phyloP scores from a whole-genome alignment of 1,140 invertebrate species.

The Pectinophora gossypiella region DNA sequence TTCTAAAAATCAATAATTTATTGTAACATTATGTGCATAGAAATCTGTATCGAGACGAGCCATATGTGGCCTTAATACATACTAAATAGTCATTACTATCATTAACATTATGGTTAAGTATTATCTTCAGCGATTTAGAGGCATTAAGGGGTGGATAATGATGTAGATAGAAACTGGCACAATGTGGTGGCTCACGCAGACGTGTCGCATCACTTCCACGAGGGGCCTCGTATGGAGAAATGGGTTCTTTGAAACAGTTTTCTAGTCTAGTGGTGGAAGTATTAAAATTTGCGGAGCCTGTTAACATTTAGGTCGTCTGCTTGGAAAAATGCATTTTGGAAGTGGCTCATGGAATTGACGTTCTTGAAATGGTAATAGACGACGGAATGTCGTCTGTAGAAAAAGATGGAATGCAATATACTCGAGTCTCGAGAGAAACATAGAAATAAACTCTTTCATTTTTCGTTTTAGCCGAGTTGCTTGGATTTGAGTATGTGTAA shows the following conservation, averaged over 20 bases:
- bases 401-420: too few species aligned
- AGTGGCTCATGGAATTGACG: too few species aligned
- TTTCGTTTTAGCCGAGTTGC: too few species aligned
- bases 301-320: too few species aligned
- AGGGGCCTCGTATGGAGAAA: not conserved
- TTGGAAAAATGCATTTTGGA: too few species aligned
- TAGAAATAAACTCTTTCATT: too few species aligned
- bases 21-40: not conserved
- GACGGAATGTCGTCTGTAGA: too few species aligned
- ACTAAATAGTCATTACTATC: conserved; percentile 9
- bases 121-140: conserved; percentile 22
- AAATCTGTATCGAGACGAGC: not conserved
- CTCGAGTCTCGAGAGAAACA: too few species aligned
- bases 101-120: conserved; percentile 8
- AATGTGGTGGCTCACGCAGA: conserved; percentile 5
- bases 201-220: not conserved
- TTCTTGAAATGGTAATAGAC: too few species aligned
- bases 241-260: not conserved
- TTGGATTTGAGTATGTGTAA: too few species aligned
- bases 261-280: conserved; percentile 1
- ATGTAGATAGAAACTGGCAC: not conserved
- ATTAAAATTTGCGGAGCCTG: not conserved
- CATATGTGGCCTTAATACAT: conserved; percentile 11
- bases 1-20: conserved; percentile 4
- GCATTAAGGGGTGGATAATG: conserved; percentile 11